Evolutionary conservation across 2,113 vertebrate species (phyloP), one percentile per base, ranked within the genome.

Genomic region (Muntiacus muntjak): DNA sequence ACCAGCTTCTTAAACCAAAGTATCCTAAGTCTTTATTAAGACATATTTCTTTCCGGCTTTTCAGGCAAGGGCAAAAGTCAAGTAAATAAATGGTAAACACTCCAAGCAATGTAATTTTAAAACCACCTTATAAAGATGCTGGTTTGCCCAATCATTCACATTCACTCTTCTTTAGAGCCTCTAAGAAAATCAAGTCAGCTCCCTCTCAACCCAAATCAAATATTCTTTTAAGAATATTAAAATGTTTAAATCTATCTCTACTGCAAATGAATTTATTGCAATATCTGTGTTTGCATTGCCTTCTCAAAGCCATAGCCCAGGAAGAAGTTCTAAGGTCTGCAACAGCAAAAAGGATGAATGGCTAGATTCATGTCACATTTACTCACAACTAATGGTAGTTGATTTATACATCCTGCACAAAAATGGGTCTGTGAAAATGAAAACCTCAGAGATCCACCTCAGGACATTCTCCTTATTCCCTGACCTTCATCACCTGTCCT

Each of bases 71-170:
- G 91, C 57, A 90, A 95, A 94, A 89, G 26, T 74, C 79, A 92
- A 64, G 26, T 71, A 95, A 94, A 97, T 95, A 89, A 87, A 33
- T 71, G 45, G 36, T 10, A 91, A 93, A 76, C 36, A 93, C 82
- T 19, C 2, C 33, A 91, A 93, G 25, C n/a, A 95, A 93, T 91
- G 5, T 82, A 91, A 67, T 91, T 83, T 76, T 36, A 91, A 81
- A 86, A 67, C 3, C 4, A 96, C 8, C 30, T 47, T 64, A 94
- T 45, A 93, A 94, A 95, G 83, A 95, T 25, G 5, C 26, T 87
- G 40, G 64, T 36, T 58, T 93, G 28, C 47, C 36, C 40, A 45
- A 54, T 40, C 45, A 71, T 62, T 94, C 50, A 40, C 11, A 94
- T 52, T 52, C 23, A 78, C 30, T 79, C 25, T 82, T 87, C 36